A percentile compares a stretch with the other conserved stretches of the same genome.
Evolutionary conservation across 2,888 invertebrate species (phyloP).

Genomic region (Lasioglossum vierecki): DNA sequence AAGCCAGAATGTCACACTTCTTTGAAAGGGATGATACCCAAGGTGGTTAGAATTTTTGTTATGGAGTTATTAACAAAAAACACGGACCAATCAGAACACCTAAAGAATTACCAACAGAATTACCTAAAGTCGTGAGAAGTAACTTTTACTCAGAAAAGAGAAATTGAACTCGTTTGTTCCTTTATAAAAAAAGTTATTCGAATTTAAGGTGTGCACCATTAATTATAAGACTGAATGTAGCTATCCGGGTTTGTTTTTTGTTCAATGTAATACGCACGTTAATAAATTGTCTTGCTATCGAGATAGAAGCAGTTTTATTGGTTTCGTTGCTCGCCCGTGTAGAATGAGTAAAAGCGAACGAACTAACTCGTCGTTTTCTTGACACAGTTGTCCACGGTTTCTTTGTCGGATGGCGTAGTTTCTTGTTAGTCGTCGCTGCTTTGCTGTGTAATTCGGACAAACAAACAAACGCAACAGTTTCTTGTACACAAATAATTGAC

Average conservation of each 20-base stretch:
- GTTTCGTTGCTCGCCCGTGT: background rate
- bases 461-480: background rate
- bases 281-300: background rate
- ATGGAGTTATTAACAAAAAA: too few species aligned
- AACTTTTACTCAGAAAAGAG: too few species aligned
- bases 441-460: background rate
- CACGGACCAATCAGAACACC: too few species aligned
- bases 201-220: background rate
- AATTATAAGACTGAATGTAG: background rate
- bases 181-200: background rate
- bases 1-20: too few species aligned
- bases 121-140: too few species aligned
- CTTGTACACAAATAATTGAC: background rate
- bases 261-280: background rate
- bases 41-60: too few species aligned
- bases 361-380: conserved; percentile 34
- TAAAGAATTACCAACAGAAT: too few species aligned
- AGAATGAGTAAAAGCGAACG: background rate
- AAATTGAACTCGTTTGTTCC: background rate
- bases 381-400: conserved; percentile 1
- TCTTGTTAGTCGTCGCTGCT: background rate
- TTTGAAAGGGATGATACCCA: too few species aligned
- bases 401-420: conserved; percentile 5
- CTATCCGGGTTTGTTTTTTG: background rate
- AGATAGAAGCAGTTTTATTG: background rate